These are phyloP conservation scores for Gallinago paraguaiae DNA, from an alignment of 2,113 vertebrate genomes.

Conservation along the genomic window DNA sequence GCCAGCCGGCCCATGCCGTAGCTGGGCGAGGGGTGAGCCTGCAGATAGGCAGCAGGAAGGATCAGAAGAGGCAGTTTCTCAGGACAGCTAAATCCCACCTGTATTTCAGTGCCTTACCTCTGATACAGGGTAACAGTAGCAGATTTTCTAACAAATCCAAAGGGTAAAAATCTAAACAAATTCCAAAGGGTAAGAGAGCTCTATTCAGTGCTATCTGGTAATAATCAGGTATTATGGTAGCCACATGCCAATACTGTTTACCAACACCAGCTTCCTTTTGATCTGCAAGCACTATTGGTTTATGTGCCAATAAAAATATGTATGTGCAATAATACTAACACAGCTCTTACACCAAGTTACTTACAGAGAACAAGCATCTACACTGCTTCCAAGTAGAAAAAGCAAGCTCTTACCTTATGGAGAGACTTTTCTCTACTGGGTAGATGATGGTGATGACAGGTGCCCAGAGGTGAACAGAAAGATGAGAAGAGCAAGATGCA, in stretches of 20 bases:
- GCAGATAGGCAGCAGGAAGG: background rate
- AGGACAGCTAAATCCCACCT: background rate
- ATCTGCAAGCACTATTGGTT: background rate
- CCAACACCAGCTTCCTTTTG: background rate
- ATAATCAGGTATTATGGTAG: background rate
- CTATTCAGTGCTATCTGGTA: background rate
- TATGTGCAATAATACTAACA: background rate
- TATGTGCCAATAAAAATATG: background rate
- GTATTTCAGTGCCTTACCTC: background rate
- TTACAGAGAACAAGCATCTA: background rate
- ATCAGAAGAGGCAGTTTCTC: background rate
- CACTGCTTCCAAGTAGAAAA: background rate
- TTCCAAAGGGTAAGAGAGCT: background rate
- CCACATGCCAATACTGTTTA: background rate
- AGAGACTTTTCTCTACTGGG: background rate
- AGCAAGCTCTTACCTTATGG: background rate
- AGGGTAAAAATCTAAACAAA: background rate
- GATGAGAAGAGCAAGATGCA: background rate
- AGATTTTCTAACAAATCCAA: background rate
- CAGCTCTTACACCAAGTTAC: background rate
- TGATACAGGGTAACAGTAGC: background rate
- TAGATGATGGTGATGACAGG: background rate
- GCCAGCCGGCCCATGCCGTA: fast-evolving
- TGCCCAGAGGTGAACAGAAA: background rate
- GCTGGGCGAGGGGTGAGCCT: fast-evolving